Evolutionary conservation across 1,140 invertebrate species (phyloP), one percentile per base, ranked within the genome.

Genomic region (Caenorhabditis brenneri): DNA sequence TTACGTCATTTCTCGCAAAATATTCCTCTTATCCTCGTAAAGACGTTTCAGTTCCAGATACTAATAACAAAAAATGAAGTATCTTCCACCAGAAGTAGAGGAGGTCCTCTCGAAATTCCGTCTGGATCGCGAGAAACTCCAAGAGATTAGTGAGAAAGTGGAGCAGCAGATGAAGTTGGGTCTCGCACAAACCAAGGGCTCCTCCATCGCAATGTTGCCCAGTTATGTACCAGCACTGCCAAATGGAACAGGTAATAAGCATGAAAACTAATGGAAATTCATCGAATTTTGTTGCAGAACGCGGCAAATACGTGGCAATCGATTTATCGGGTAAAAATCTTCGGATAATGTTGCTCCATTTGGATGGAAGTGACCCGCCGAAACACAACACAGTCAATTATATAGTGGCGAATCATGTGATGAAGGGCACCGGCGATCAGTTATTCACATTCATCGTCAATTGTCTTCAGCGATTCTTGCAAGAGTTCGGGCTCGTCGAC

Each of bases 391-490:
- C 88, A 15, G 65, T 74, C 84, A 91, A 90, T 78, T 90, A 85
- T 69, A 90, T 90, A 31, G 88, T 90, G 6, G 81, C 89, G 1
- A 88, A 91, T 65, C 48, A 84, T 22, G 85, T 90, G n/a, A 90
- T 90, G 89, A 89, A 89, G 39, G 89, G 89, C n/a, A 90, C 89
- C 29, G 89, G 89, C 4, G 89, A 91, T 48, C 89, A 89, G 83
- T 87, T 89, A 22, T 51, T 90, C 85, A 90, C 88, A 42, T 90
- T 90, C 82, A 90, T 90, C 53, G 90, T 90, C 36, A 91, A 91
- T 80, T 90, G 90, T 65, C 82, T 90, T 49, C 89, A 90, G 80
- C 88, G 91, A 84, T 91, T 90, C 80, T 83, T 90, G 7, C 87
- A 88, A 33, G 90, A 91, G 46, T 90, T 91, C 58, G 86, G 86